Base-by-base conservation (phyloP, 92 coral and sea anemone species). In the Pocillopora meandrina region DNA sequence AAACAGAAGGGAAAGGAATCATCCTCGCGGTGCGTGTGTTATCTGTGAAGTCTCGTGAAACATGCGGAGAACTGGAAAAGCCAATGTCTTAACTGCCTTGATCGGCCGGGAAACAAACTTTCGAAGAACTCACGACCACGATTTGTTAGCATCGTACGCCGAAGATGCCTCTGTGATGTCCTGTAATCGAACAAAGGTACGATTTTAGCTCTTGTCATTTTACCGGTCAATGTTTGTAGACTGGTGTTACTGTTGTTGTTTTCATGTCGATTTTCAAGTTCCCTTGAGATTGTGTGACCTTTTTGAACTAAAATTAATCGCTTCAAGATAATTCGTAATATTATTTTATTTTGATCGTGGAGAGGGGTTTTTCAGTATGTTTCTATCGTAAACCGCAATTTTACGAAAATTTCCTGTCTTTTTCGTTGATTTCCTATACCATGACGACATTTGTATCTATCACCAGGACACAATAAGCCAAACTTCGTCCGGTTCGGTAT, bases 101-200 rank as follows among this genome's bases (percentile, higher is more conserved):
- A 64, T 83, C 56, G 87, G 95, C 64, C 90, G 98, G 10, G 95
- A 94, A 72, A 92, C 80, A 49, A 90, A 90, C 72, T 72, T 67
- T 67, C 74, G 86, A 82, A 26, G 86, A n/a, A 62, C 87, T 19
- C 85, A 71, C 68, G 98, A 94, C 74, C 91, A 87, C 61, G 75
- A 75, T 72, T 67, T 77, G 70, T 69, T 94, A 66, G 76, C 85
- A 3, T 84, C 90, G 20, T 90, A 84, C 65, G 98, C 90, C 47
- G 98, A 94, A 75, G 98, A 94, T 49, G 17, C 82, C 16, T 86
- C 98, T 35, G 86, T 90, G 56, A 71, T 78, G 23, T 92, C 98
- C 68, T 92, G 93, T 65, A 16, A 68, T 65, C 88, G 70, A 76
- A 90, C 74, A 61, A 85, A 92, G 98, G 98, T 94, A 62, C 15